Conservation (phyloP, 2,113 vertebrate species). For the Scomber scombrus region DNA sequence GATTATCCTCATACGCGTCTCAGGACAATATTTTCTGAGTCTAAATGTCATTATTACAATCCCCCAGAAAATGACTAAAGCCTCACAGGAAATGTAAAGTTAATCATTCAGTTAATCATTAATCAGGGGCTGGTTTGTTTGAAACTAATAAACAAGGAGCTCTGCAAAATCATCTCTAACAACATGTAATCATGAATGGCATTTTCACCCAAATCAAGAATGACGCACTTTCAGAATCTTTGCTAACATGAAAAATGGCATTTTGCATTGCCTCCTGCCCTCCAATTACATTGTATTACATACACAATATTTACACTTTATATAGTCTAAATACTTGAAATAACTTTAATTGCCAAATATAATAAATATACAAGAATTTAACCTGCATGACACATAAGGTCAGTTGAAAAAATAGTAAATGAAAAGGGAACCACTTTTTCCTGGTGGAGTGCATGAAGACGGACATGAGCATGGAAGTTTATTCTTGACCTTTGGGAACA, state of each 20-base stretch:
- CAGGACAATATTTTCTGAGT: neutral
- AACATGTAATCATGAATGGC: slow-evolving; percentile 6
- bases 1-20: neutral
- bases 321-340: neutral
- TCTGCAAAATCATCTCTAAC: slow-evolving; percentile 19
- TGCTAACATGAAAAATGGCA: neutral
- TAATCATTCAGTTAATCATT: slow-evolving; percentile 32
- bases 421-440: neutral
- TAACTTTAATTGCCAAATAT: neutral
- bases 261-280: neutral
- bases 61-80: neutral
- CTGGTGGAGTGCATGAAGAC: neutral
- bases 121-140: slow-evolving; percentile 28
- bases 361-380: neutral
- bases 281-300: too few relatives aligned
- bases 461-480: neutral
- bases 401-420: neutral
- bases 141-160: slow-evolving; percentile 31
- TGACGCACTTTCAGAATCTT: neutral
- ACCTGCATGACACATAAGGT: too few relatives aligned
- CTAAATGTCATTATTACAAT: neutral
- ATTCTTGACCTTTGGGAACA: neutral
- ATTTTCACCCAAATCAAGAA: slow-evolving; percentile 28
- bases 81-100: slow-evolving; percentile 23
- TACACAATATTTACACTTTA: neutral